These are phyloP conservation scores for Laticauda laticaudata DNA, from an alignment of 2,113 vertebrate species.

Conservation along the genomic window DNA sequence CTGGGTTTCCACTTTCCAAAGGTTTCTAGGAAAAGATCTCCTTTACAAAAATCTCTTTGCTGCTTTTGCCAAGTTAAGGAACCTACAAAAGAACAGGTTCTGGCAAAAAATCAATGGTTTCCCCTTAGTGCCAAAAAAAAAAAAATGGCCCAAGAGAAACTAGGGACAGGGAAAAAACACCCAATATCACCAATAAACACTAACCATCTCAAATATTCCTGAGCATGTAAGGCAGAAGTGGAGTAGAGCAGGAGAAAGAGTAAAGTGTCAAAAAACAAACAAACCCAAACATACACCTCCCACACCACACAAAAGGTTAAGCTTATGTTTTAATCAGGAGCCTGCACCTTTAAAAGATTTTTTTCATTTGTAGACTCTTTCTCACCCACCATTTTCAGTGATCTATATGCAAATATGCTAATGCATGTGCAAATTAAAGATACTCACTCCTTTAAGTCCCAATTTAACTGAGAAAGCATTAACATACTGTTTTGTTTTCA, in stretches of 20 bases:
- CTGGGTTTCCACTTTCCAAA: not conserved
- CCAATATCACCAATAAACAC: not conserved
- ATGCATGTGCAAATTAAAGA: constrained; percentile 89
- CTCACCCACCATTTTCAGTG: constrained; percentile 84
- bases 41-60: not conserved
- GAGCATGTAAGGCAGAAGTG: fast-evolving
- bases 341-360: constrained; percentile 83
- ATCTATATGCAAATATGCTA: constrained; percentile 90
- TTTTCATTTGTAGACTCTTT: constrained; percentile 82
- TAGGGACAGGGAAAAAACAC: too few relatives aligned
- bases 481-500: constrained; percentile 78
- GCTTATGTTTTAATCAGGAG: constrained; percentile 52
- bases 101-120: not conserved
- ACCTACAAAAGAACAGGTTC: too few relatives aligned
- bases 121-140: not conserved
- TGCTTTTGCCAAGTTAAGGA: too few relatives aligned
- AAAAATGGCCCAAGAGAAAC: not conserved
- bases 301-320: not conserved
- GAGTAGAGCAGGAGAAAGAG: not conserved
- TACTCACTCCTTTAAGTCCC: constrained; percentile 88
- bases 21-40: not conserved
- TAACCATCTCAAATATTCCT: too few relatives aligned
- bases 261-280: not conserved
- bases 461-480: constrained; percentile 90
- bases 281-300: too few relatives aligned